Base-by-base conservation (phyloP, 2,113 vertebrate species). In the Thymallus thymallus region DNA sequence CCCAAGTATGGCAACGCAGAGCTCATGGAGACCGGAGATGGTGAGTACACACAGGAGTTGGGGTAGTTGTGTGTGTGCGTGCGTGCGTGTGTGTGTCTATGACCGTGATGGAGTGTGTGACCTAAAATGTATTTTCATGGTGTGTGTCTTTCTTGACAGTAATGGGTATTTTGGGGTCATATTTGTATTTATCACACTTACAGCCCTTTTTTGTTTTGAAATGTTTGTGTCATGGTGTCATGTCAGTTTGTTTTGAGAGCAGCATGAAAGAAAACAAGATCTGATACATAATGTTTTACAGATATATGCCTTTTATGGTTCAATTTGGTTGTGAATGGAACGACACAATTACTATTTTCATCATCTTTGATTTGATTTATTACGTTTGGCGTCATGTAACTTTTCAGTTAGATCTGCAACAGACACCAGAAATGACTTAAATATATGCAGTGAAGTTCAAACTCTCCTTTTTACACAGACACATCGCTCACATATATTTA, bases 21-120 rank as follows among this genome's bases (percentile, higher is more conserved):
- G 88, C 96, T 99, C 84, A 99, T 99, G 98, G 98, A 99, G 90
- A 99, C 98, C 0, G 98, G 97, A 75, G 98, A 99, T 62, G 98
- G 98, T 99, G 93, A 63, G 98, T 92, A 41, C 9, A 41, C 3
- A 41, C 35, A 41, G 35, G 2, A 7, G 35, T 41, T 10, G 35
- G 35, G 9, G 35, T 41, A 41, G 35, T 9, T 35, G 32, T 32
- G 30, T 30, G 30, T 30, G 30, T 32, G 5, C 7, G 32, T 35
- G 3, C 58, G 30, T 35, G 0, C 5, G 6, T 22, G 5, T 7
- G 23, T 4, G 4, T 62, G 62, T 64, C 26, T 4, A 4, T 22
- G 56, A 20, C 1, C 10, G 30, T 74, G 60, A 18, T 3, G 29
- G 29, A 3, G 29, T 29, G 51, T 56, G 51, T 60, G n/a, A 51